These are phyloP conservation scores for Branchinecta lindahli DNA, from an alignment of 1,140 invertebrate genomes.

Conservation along the genomic window DNA sequence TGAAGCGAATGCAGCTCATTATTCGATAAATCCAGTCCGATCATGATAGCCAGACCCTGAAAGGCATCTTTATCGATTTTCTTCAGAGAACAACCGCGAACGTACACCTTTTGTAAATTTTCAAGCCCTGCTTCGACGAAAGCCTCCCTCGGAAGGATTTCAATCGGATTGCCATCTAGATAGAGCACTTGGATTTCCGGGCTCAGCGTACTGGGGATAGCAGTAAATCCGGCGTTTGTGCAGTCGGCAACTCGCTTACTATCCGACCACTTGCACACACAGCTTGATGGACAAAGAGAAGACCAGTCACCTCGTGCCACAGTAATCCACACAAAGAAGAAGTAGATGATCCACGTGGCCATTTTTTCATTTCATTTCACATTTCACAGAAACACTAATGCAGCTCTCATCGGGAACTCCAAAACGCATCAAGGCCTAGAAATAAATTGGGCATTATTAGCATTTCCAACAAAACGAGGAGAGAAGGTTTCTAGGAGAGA, in stretches of 20 bases:
- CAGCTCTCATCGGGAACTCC: too few species aligned
- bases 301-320: conserved; percentile 53
- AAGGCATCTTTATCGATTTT: conserved; percentile 65
- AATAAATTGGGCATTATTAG: too few species aligned
- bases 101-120: conserved; percentile 65
- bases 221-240: conserved; percentile 52
- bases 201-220: conserved; percentile 53
- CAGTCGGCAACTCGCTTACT: conserved; percentile 74
- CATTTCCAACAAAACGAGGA: too few species aligned
- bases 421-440: too few species aligned
- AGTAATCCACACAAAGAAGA: too few species aligned
- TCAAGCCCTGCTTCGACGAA: conserved; percentile 60
- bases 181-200: conserved; percentile 72
- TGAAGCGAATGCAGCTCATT: conserved; percentile 50
- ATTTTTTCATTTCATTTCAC: too few species aligned
- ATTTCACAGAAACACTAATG: too few species aligned
- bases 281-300: conserved; percentile 54
- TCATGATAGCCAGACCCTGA: conserved; percentile 62
- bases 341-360: too few species aligned
- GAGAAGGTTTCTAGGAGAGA: too few species aligned
- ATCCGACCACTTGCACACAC: conserved; percentile 72
- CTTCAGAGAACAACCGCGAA: conserved; percentile 52
- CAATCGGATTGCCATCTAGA: conserved; percentile 58
- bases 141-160: conserved; percentile 54
- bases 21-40: conserved; percentile 65